A percentile compares a stretch with the other conserved stretches of the same genome.
Conservation (phyloP, 2,113 vertebrate species). For the Tenrec ecaudatus region DNA sequence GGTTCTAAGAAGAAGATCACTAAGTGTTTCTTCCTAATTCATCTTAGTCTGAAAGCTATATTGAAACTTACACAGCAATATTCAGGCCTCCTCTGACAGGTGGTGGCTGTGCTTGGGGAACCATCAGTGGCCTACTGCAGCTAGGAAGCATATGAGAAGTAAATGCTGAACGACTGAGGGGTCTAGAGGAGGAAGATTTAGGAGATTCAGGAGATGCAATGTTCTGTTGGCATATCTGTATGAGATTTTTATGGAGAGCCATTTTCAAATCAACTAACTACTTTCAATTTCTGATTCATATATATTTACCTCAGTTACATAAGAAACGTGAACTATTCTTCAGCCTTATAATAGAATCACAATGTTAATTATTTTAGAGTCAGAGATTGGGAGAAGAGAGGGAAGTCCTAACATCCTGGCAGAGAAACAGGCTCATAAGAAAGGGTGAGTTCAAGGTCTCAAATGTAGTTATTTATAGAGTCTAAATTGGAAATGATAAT, state of each 20-base stretch:
- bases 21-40: not conserved
- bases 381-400: not conserved
- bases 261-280: conserved; percentile 21
- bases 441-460: conserved; percentile 4
- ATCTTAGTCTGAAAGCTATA: not conserved
- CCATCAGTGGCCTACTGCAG: not conserved
- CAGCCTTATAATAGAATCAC: not conserved
- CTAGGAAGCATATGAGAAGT: not conserved
- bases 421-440: not conserved
- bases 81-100: not conserved
- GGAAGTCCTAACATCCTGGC: not conserved
- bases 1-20: not conserved
- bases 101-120: not conserved
- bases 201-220: not conserved
- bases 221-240: conserved; percentile 2
- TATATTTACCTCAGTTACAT: conserved; percentile 55
- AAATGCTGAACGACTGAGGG: not conserved
- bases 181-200: not conserved
- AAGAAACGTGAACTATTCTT: conserved; percentile 62
- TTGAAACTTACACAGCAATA: not conserved
- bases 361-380: conserved; percentile 57
- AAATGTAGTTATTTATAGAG: not conserved
- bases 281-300: conserved; percentile 12
- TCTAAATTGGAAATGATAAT: not conserved
- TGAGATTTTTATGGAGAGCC: conserved; percentile 26